Evolutionary conservation across 1,140 invertebrate genomes (phyloP), one percentile per base, ranked within the genome.

Genomic region (Latrodectus geometricus): DNA sequence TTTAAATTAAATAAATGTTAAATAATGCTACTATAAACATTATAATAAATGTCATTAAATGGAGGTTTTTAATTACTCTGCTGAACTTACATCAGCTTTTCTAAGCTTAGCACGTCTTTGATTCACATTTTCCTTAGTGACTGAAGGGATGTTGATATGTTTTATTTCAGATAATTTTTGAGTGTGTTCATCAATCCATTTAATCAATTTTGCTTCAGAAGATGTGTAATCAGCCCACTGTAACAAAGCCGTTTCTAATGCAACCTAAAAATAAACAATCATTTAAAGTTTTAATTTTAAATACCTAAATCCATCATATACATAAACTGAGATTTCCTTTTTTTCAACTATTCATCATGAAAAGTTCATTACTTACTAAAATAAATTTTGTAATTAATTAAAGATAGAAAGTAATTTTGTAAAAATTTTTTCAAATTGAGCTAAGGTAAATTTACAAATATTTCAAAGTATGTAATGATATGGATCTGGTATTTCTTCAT

Each of bases 151-250:
- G 49, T 68, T 77, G 8, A 76, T 86, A 68, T 84, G 17, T 90
- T 95, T 96, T 14, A 97, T 95, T 92, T 98, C 95, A 92, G 97
- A 96, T n/a, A 98, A 91, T 92, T 98, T 97, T 0, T 96, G 95
- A 92, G 98, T 97, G 88, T 97, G 94, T 89, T 98, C 97, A 61
- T 94, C 95, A n/a, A 99, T 96, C 97, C 97, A 98, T 93, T 97
- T 95, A 90, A 97, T 95, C 8, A 98, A 91, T 89, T 98, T 96
- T 15, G 95, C 95, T 89, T 97, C 97, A 20, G 96, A 96, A 23
- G 96, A 96, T 90, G 95, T 97, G 90, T 97, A 98, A 90, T 98
- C 97, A n/a, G 96, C 96, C 96, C 96, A 98, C 93, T 97, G 96
- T 2, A 98, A 91, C 11, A 99, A 92, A 90, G 95, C 95, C 0